Base-by-base conservation (phyloP, 2,888 invertebrate genomes). In the Dusona sp. region DNA sequence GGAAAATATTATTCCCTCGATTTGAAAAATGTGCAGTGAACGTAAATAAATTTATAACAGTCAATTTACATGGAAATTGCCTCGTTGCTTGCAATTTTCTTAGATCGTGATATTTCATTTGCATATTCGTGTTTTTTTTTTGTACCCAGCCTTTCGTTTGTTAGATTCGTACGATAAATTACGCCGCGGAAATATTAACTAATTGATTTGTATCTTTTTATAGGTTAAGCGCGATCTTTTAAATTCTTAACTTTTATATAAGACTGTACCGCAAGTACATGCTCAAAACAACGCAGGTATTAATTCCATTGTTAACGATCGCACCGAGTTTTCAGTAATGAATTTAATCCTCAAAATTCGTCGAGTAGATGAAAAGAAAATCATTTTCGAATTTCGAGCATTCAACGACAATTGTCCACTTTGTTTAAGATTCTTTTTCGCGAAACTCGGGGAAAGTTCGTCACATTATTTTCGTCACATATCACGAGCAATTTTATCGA, bases 61-160 rank as follows among this genome's bases (percentile, higher is more conserved):
- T 38, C n/a, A 67, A 67, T 67, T n/a, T 38, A 67, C 65, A 38
- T 67, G 22, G 1, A 67, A 67, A 67, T 67, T 36, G 65, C 65
- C 65, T 67, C 22, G 19, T 36, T 38, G 9, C 8, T 16, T 67
- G n/a, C 38, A n/a, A 67, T 67, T 67, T 67, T 38, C 7, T 11
- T 16, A 61, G 2, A 29, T 61, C 7, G 29, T 16, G 16, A 29
- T 16, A 61, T 61, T 61, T 29, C 25, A 16, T 61, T 61, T 16
- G 16, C 29, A 61, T 61, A 61, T 16, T 61, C 29, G 16, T 1
- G 16, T 61, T 61, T 16, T 19, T 8, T 54, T 29, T 7, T 16
- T 16, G 61, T 29, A 61, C 57, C 16, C 16, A 22, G n/a, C n/a
- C 54, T 22, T 61, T 61, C 16, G 9, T 16, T 29, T 61, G 29